phyloP scores from a whole-genome alignment of 1,140 invertebrate species.

The Wiebesia pumilae region DNA sequence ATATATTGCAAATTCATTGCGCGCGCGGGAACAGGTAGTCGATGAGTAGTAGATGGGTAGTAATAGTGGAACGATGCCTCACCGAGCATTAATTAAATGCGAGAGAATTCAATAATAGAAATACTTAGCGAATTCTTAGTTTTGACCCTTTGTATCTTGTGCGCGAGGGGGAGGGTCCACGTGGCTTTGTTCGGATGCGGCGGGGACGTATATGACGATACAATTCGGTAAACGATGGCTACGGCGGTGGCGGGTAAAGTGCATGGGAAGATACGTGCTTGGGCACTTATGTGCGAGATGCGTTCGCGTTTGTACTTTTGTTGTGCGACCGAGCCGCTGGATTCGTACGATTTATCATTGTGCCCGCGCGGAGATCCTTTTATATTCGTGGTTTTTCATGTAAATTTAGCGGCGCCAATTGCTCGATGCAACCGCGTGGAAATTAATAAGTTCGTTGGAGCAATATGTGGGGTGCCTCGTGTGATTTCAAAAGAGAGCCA shows the following conservation, averaged over 20 bases:
- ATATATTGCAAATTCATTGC: conserved; percentile 36
- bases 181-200: not conserved
- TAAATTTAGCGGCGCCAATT: conserved; percentile 31
- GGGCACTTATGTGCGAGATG: conserved; percentile 37
- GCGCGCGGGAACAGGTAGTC: conserved; percentile 42
- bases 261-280: conserved; percentile 36
- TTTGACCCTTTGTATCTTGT: conserved; percentile 3
- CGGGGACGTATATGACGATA: conserved; percentile 15
- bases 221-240: conserved; percentile 12
- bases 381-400: conserved; percentile 48
- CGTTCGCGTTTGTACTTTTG: conserved; percentile 10
- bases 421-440: conserved; percentile 35
- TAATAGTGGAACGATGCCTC: not conserved
- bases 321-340: not conserved
- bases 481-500: conserved; percentile 25
- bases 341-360: not conserved
- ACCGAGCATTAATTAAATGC: conserved; percentile 53
- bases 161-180: not conserved
- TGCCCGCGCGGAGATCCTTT: not conserved
- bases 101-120: conserved; percentile 56
- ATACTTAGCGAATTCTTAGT: conserved; percentile 52
- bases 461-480: not conserved
- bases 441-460: conserved; percentile 42
- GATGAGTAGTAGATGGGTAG: no score
- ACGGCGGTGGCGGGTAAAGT: conserved; percentile 15